Percentiles rank a stretch among this genome's conserved stretches.
These are phyloP conservation scores for Lacanobia wlatinum DNA, from an alignment of 2,888 invertebrate genomes.

Conservation along the genomic window DNA sequence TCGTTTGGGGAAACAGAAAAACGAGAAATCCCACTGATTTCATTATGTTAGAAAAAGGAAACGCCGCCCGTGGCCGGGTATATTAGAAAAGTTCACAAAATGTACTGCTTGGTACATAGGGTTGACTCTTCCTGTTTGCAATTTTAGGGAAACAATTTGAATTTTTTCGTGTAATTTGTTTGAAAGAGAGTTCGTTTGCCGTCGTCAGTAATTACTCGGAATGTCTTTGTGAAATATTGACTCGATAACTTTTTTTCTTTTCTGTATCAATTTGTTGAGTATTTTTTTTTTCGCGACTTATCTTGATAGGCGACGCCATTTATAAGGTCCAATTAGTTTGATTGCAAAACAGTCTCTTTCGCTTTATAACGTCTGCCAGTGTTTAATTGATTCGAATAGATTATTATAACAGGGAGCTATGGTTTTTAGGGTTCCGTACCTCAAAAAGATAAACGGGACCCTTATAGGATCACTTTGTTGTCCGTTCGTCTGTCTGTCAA, in stretches of 20 bases:
- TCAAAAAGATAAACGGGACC: too few relatives aligned
- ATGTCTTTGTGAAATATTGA: slow-evolving; percentile 37
- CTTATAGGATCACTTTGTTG: too few relatives aligned
- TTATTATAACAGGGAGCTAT: not conserved
- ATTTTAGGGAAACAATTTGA: slow-evolving; percentile 17
- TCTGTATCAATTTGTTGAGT: slow-evolving; percentile 35
- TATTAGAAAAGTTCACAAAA: slow-evolving; percentile 67
- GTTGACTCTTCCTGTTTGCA: slow-evolving; percentile 44
- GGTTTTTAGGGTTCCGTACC: too few relatives aligned
- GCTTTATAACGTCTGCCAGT: not conserved
- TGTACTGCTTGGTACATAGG: slow-evolving; percentile 53
- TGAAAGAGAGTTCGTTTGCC: slow-evolving; percentile 13
- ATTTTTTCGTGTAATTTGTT: slow-evolving; percentile 15
- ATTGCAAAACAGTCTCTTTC: not conserved
- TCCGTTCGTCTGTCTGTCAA: too few relatives aligned
- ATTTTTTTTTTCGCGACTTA: not conserved
- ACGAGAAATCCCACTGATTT: slow-evolving; percentile 60
- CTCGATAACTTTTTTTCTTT: slow-evolving; percentile 17
- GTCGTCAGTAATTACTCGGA: slow-evolving; percentile 35
- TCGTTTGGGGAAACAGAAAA: slow-evolving; percentile 53
- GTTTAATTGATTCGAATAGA: not conserved
- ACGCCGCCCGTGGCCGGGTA: slow-evolving; percentile 43
- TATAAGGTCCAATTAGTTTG: slow-evolving; percentile 25
- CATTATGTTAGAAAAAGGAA: slow-evolving; percentile 61
- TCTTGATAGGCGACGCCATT: slow-evolving; percentile 11